These are phyloP conservation scores for Monomorium pharaonis DNA, from an alignment of 1,140 invertebrate genomes.

Conservation along the genomic window DNA sequence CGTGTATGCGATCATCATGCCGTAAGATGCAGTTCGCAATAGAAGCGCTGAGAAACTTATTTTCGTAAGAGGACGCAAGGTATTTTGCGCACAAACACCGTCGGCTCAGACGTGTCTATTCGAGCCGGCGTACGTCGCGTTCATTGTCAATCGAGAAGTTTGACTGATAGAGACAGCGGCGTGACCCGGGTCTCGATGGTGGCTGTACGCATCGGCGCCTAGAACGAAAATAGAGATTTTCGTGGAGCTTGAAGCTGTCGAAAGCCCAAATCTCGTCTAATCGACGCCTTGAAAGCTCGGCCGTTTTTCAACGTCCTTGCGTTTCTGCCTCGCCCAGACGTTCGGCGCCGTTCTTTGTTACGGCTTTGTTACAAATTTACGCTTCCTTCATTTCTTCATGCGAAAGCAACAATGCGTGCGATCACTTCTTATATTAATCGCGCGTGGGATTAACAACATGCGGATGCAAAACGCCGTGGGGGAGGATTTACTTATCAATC, in stretches of 20 bases:
- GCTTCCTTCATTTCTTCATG: background rate
- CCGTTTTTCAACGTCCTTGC: background rate
- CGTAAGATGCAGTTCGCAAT: too few species aligned
- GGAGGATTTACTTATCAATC: constrained; percentile 9
- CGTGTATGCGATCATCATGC: background rate
- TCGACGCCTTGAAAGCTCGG: background rate
- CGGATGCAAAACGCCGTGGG: background rate
- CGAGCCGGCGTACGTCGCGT: constrained; percentile 16
- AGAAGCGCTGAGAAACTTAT: background rate
- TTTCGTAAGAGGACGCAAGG: background rate
- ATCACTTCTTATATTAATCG: background rate
- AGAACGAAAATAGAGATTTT: constrained; percentile 55
- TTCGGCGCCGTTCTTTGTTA: background rate
- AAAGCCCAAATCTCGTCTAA: background rate
- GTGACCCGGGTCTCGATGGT: constrained; percentile 81
- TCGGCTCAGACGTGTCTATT: constrained; percentile 26
- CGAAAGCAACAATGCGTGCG: background rate
- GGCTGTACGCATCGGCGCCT: constrained; percentile 77
- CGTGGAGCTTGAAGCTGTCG: background rate
- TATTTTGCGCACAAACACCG: background rate
- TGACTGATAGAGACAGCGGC: constrained; percentile 79
- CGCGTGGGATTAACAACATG: background rate
- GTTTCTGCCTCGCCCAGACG: too few species aligned
- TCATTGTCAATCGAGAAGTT: constrained; percentile 75
- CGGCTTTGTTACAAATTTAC: background rate